phyloP scores from a whole-genome alignment of 2,797 vertebrate genomes.

The Cuculus canorus region DNA sequence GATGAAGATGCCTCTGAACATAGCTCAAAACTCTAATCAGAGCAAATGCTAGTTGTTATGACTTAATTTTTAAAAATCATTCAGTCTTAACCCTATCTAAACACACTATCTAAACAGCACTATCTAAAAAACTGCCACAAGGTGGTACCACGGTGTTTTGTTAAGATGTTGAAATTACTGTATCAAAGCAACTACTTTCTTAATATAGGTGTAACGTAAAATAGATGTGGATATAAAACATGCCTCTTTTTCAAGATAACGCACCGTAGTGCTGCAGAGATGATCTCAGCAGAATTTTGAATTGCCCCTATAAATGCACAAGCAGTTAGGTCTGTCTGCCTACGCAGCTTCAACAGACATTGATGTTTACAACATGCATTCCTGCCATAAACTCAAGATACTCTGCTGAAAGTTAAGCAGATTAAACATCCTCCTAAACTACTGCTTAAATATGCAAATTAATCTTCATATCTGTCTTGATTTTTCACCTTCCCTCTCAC shows the following conservation, averaged over 20 bases:
- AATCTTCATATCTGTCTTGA: background rate
- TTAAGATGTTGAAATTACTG: background rate
- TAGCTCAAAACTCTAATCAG: background rate
- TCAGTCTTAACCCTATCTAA: background rate
- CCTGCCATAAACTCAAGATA: background rate
- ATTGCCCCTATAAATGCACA: background rate
- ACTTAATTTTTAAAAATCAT: background rate
- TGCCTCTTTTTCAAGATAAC: background rate
- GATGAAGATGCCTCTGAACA: background rate
- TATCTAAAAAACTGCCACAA: slow-evolving; percentile 50
- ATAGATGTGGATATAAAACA: background rate
- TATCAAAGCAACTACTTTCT: background rate
- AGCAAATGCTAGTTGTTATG: background rate
- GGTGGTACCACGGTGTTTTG: slow-evolving; percentile 60
- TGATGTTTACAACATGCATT: background rate
- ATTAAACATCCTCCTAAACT: background rate
- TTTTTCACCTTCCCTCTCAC: background rate
- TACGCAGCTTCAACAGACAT: background rate
- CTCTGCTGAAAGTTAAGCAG: background rate
- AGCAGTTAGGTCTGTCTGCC: background rate
- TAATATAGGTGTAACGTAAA: background rate
- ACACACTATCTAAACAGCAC: too few species aligned
- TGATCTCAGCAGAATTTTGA: background rate
- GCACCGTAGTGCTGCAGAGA: background rate
- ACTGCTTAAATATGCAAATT: background rate